Percentiles rank a stretch among this genome's conserved stretches.
Conservation (phyloP, 2,113 vertebrate species). For the Amphilophus citrinellus region DNA sequence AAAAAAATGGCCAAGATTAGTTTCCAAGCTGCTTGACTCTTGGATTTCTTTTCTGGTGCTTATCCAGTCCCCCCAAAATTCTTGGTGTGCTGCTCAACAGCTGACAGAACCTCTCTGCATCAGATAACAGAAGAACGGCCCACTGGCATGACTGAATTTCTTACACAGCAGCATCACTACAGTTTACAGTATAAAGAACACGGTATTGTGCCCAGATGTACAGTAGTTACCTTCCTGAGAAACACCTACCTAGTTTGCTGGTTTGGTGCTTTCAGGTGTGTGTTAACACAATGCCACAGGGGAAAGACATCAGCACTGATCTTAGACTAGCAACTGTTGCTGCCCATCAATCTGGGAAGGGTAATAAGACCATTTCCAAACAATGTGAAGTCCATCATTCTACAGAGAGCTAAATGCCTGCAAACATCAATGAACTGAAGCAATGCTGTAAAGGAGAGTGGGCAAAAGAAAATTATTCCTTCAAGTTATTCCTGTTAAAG, state of each 20-base stretch:
- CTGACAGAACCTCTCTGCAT: conserved; percentile 30
- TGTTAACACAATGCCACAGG: background rate
- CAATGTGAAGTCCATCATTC: background rate
- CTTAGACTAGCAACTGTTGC: background rate
- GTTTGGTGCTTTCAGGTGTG: background rate
- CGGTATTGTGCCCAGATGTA: background rate
- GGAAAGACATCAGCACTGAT: background rate
- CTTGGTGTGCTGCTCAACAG: conserved; percentile 43
- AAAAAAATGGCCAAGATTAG: conserved; percentile 31
- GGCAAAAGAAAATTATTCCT: too few relatives aligned
- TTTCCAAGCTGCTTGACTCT: background rate
- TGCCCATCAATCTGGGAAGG: background rate
- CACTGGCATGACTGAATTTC: background rate
- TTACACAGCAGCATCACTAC: background rate
- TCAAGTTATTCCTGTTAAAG: too few relatives aligned
- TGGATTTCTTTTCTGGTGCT: conserved; percentile 31
- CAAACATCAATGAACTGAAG: background rate
- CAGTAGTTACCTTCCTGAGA: background rate
- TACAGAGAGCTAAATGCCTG: background rate
- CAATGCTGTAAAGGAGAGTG: too few relatives aligned
- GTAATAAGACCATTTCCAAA: background rate
- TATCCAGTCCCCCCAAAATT: conserved; percentile 5
- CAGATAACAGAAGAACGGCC: conserved; percentile 8
- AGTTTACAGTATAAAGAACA: background rate
- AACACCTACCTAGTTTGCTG: too few relatives aligned